Base-by-base conservation (phyloP, 2,888 invertebrate species). In the Tromatobia lineatoria region DNA sequence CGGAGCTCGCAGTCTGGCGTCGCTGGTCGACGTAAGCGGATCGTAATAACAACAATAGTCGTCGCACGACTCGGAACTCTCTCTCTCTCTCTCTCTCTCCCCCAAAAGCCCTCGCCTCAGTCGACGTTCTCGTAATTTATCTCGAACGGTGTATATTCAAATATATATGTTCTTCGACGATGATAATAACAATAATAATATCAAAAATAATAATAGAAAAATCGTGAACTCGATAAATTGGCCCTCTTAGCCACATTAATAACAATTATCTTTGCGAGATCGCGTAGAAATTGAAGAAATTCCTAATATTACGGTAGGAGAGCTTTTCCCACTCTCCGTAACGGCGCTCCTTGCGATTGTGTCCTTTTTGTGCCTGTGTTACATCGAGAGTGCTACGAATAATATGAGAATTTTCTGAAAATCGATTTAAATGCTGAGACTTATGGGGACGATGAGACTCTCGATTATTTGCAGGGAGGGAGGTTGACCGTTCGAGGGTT, bases 1-100 rank as follows among this genome's bases (percentile, higher is more conserved):
- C 73, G 81, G 57, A 87, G 89, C 87, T 87, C 86, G 88, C 90
- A 91, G 91, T 91, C 89, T 90, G 88, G 90, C 87, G 89, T 91
- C 88, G 91, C 89, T 90, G 91, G 89, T 88, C 90, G 90, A 91
- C 89, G 89, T 87, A 83, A 87, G 80, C 86, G 85, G 85, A 83
- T 83, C 85, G 81, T 78, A 67, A 76, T 57, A 38, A 38, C 7
- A 34, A 66, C 18, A 57, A 66, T 69, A 83, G 57, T 81, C 66
- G 77, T 78, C 70, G 74, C 77, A 66, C 25, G 47, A 50, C 61
- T 71, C 38, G 42, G 71, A 38, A 10, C 4, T 7, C 52, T 59
- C 29, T 29, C 4, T 29, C 29, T 29, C 4, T 7, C 52, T 59
- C 4, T 7, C 52, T 59, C 4, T 7, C 52, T 59, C 52, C 38